Evolutionary conservation across 2,113 vertebrate genomes (phyloP), one percentile per base, ranked within the genome.

Genomic region (Athene noctua): DNA sequence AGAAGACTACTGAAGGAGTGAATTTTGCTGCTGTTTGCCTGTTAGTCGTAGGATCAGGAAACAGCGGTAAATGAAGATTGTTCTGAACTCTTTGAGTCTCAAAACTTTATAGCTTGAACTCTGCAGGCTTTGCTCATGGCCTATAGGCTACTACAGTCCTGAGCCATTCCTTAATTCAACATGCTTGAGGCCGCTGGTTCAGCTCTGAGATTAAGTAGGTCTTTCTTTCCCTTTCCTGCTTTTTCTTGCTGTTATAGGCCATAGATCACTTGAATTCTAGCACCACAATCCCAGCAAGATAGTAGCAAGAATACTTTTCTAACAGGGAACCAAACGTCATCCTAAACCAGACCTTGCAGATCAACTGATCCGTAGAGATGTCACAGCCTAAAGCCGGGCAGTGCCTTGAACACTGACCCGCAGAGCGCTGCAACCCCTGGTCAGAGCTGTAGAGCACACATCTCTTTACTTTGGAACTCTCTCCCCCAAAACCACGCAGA

Each of bases 341-440:
- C 7, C 3, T 80, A 38, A 61, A 75, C 1, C 9, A 68, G n/a
- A 38, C 10, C 25, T 51, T 6, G 2, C 21, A 67, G 10, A 10
- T 62, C 10, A 2, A 32, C 25, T 18, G 13, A 49, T 67, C 66
- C 6, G 0, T 30, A 65, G 40, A 3, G 18, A 2, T 1, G 11
- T 13, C n/a, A 3, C 29, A 5, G 11, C 25, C 54, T 26, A 6
- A 52, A 57, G 18, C 22, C 16, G 63, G 38, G 4, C 3, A 5
- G 29, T 20, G 42, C 42, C 52, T 16, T 22, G 4, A 32, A 11
- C 2, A 0, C 20, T 30, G 30, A 15, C 6, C 67, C 89, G 47
- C 20, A 29, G 29, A 13, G 27, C 2, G 0, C 46, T 27, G 27
- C 22, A 10, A 0, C 12, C 22, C 75, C 34, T 8, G 47, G 51